Evolutionary conservation across 64 coral and sea anemone species (phyloP).

Genomic region (Montipora sp.): DNA sequence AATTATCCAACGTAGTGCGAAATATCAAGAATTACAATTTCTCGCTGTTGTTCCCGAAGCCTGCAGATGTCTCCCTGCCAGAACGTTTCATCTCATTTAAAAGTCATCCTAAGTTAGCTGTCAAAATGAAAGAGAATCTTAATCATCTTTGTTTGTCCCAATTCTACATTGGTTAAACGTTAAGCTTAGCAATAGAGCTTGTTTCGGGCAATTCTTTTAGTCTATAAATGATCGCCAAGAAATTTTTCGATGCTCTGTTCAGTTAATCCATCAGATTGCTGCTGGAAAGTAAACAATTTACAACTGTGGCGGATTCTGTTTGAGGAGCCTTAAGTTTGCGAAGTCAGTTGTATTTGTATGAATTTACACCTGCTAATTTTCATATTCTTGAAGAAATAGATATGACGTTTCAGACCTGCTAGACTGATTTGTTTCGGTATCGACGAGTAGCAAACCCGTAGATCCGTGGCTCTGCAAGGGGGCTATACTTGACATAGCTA

Average conservation of each 20-base stretch:
- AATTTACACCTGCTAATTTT: slow-evolving; percentile 42
- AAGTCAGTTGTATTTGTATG: slow-evolving; percentile 11
- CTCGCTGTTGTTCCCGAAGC: slow-evolving; percentile 1
- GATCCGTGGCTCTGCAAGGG: not conserved
- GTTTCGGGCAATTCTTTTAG: not conserved
- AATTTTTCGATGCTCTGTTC: not conserved
- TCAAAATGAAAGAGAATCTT: slow-evolving; percentile 12
- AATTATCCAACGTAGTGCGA: not conserved
- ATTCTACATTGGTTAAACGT: not conserved
- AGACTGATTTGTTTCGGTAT: slow-evolving; percentile 1
- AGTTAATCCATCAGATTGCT: slow-evolving; percentile 48
- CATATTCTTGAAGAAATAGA: not conserved
- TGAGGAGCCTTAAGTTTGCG: slow-evolving; percentile 50
- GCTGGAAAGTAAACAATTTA: slow-evolving; percentile 44
- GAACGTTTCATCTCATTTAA: slow-evolving; percentile 32
- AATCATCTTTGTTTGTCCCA: slow-evolving; percentile 12
- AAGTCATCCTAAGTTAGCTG: slow-evolving; percentile 36
- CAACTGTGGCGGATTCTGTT: slow-evolving; percentile 52
- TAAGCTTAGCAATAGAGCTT: not conserved
- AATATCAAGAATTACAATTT: not conserved
- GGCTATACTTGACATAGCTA: not conserved
- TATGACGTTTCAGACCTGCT: not conserved
- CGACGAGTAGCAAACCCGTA: not conserved
- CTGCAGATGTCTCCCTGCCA: slow-evolving; percentile 33
- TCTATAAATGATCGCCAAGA: not conserved